Evolutionary conservation across 2,797 vertebrate genomes (phyloP), one percentile per base, ranked within the genome.

Genomic region (Gadopsis bispinosus): DNA sequence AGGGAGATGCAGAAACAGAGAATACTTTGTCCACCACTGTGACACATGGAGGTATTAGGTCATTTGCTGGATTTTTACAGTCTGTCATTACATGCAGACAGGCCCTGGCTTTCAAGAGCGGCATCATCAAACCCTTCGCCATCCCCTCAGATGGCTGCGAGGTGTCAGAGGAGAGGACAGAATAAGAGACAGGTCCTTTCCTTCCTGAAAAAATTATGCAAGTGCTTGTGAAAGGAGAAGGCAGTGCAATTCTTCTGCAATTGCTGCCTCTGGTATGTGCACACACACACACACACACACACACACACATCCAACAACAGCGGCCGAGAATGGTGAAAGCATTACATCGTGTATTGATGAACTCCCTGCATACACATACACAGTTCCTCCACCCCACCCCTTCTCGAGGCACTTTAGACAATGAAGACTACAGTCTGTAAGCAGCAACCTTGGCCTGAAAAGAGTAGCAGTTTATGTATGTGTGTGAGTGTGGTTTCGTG

Each of bases 121-220:
- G 75, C 87, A 80, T 83, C 87, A 83, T 88, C 81, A 84, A 83
- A 80, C 77, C 58, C 13, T 29, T 67, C 10, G 51, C 77, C 41
- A 13, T 62, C 17, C 73, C 61, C 68, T 77, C 79, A 79, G 77
- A 91, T 89, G 83, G 87, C 80, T 83, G 73, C 4, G 69, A 87
- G 82, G 84, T 86, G 85, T 90, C 80, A 84, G 65, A 83, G 75
- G 48, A 68, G 53, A 77, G 62, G 66, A 87, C 55, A 67, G 79
- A 74, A 69, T 64, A 70, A 37, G 75, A 86, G 70, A 87, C 84
- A 54, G 65, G 71, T 70, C 61, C 64, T 83, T 73, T 84, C 53
- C 63, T 71, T 82, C 77, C 87, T 88, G 83, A 87, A 75, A 81
- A 88, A 91, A 88, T 84, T 77, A 90, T 87, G 85, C 87, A 84